A percentile compares a stretch with the other conserved stretches of the same genome.
phyloP scores from a whole-genome alignment of 2,113 vertebrate genomes.

The Cathartes aura region DNA sequence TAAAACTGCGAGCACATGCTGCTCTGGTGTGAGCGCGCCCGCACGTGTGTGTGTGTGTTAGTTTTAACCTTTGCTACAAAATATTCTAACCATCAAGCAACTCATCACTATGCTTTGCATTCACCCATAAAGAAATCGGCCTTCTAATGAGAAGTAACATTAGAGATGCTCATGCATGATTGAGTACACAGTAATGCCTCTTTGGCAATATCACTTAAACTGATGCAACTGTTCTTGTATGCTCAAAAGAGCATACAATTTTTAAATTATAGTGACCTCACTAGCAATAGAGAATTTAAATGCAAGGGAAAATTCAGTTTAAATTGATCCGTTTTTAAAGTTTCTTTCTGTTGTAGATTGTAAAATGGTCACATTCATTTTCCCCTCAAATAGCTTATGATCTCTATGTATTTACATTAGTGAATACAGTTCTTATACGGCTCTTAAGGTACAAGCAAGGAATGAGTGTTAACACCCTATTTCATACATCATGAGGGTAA shows the following conservation, averaged over 20 bases:
- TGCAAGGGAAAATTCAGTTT: neutral
- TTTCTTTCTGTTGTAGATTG: neutral
- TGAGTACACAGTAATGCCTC: neutral
- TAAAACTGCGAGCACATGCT: neutral
- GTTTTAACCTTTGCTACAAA: neutral
- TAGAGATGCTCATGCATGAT: neutral
- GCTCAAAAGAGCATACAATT: neutral
- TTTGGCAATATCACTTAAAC: neutral
- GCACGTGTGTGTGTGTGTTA: neutral
- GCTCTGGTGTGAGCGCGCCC: neutral
- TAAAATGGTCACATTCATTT: neutral
- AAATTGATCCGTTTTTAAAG: neutral
- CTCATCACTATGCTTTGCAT: neutral
- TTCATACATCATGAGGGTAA: neutral
- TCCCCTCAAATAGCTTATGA: neutral
- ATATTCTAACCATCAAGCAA: neutral
- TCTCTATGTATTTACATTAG: neutral
- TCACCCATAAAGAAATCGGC: neutral
- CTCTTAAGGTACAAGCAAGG: neutral
- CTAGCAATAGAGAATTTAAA: neutral
- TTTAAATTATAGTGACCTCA: neutral
- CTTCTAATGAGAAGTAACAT: neutral
- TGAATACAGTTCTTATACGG: neutral
- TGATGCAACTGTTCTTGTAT: neutral
- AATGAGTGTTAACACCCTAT: neutral